phyloP scores from a whole-genome alignment of 2,888 invertebrate genomes.

The Troilus luridus region DNA sequence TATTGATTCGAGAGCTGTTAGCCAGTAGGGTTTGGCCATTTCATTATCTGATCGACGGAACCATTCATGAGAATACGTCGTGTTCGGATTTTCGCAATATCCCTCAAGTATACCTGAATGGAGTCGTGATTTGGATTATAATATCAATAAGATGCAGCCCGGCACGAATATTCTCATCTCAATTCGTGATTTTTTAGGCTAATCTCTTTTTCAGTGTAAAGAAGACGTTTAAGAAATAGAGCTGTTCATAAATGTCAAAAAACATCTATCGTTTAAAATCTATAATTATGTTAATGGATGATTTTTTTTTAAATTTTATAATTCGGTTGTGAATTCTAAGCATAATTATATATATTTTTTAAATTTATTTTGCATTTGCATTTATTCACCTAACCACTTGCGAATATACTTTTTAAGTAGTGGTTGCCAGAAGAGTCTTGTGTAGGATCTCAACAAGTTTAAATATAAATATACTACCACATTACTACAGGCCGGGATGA shows the following conservation, averaged over 20 bases:
- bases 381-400: too few species aligned
- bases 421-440: too few species aligned
- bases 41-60: neutral
- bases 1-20: neutral
- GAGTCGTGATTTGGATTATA: neutral
- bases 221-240: slow-evolving; percentile 4
- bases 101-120: neutral
- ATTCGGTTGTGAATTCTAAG: neutral
- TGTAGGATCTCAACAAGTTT: too few species aligned
- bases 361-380: too few species aligned
- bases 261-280: neutral
- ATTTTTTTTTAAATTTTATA: neutral
- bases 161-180: neutral
- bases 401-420: too few species aligned
- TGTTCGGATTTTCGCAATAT: neutral
- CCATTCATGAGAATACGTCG: neutral
- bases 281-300: neutral
- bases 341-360: too few species aligned
- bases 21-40: neutral
- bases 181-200: neutral
- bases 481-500: too few species aligned
- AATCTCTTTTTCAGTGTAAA: neutral
- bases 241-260: neutral
- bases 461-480: too few species aligned
- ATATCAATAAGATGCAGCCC: neutral